A percentile compares a stretch with the other conserved stretches of the same genome.
Conservation (phyloP, 2,888 invertebrate genomes). For the Torymus auratus region DNA sequence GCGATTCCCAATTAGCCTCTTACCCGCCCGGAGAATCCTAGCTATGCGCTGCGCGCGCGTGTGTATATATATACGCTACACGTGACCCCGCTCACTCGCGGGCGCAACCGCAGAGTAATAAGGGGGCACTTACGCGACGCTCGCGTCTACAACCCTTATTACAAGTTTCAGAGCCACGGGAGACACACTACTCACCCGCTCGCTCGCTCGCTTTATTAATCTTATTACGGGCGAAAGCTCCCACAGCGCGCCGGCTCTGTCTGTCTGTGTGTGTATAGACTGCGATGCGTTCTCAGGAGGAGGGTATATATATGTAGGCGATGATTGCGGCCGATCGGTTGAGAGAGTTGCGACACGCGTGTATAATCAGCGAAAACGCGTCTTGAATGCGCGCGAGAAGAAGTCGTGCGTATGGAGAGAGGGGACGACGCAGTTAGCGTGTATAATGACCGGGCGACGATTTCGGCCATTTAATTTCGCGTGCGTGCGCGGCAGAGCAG, state of each 20-base stretch:
- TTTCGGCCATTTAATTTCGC: slow-evolving; percentile 49
- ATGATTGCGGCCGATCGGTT: slow-evolving; percentile 34
- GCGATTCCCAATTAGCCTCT: background rate
- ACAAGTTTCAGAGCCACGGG: slow-evolving; percentile 1
- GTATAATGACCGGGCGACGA: slow-evolving; percentile 29
- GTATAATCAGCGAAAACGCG: slow-evolving; percentile 23
- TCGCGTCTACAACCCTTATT: slow-evolving; percentile 29
- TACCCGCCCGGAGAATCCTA: slow-evolving; percentile 2
- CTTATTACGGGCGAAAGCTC: slow-evolving; percentile 18
- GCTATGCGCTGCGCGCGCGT: background rate
- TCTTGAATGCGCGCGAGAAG: background rate
- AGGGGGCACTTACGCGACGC: slow-evolving; percentile 35
- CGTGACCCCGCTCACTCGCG: background rate
- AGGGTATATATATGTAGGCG: background rate
- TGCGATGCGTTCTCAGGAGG: too few relatives aligned
- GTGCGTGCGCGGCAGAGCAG: background rate
- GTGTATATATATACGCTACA: background rate
- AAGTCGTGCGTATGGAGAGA: background rate
- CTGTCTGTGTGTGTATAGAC: too few relatives aligned
- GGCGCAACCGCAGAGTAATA: slow-evolving; percentile 44
- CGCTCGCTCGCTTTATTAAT: slow-evolving; percentile 35
- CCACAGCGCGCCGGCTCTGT: too few relatives aligned
- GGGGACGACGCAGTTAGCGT: too few relatives aligned
- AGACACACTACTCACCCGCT: too few relatives aligned
- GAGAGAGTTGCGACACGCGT: too few relatives aligned